Percentiles rank a stretch among this genome's conserved stretches.
Evolutionary conservation across 2,797 vertebrate species (phyloP).

Genomic region (Botia kubotai): DNA sequence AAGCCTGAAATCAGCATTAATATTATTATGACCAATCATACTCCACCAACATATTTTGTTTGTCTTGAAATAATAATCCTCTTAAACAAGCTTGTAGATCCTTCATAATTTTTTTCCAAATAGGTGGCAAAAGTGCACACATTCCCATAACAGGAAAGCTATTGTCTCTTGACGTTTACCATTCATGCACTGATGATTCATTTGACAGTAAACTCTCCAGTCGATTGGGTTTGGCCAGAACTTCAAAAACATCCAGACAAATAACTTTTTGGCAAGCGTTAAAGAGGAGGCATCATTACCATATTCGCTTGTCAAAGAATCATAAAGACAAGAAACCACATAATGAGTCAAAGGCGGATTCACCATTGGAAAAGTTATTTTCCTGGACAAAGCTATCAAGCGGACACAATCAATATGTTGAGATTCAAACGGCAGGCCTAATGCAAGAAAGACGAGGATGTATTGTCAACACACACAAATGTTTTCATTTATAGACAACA

Average conservation of each 20-base stretch:
- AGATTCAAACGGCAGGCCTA: constrained; percentile 71
- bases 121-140: background rate
- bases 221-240: constrained; percentile 12
- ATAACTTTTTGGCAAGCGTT: constrained; percentile 13
- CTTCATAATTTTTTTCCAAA: background rate
- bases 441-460: constrained; percentile 73
- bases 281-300: background rate
- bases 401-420: constrained; percentile 75
- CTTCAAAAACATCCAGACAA: constrained; percentile 26
- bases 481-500: constrained; percentile 69
- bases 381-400: constrained; percentile 70
- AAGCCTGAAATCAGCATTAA: background rate
- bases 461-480: constrained; percentile 75
- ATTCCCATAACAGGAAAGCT: constrained; percentile 22
- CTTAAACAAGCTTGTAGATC: background rate
- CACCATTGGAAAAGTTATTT: constrained; percentile 74
- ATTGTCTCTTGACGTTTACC: constrained; percentile 10
- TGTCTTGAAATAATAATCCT: background rate
- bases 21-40: background rate
- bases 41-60: background rate
- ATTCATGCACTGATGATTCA: constrained; percentile 29
- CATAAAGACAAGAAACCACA: constrained; percentile 48
- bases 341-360: constrained; percentile 54
- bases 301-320: constrained; percentile 12
- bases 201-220: constrained; percentile 28